Conservation (phyloP, 2,888 invertebrate species). For the Acrocyrtus sp. region DNA sequence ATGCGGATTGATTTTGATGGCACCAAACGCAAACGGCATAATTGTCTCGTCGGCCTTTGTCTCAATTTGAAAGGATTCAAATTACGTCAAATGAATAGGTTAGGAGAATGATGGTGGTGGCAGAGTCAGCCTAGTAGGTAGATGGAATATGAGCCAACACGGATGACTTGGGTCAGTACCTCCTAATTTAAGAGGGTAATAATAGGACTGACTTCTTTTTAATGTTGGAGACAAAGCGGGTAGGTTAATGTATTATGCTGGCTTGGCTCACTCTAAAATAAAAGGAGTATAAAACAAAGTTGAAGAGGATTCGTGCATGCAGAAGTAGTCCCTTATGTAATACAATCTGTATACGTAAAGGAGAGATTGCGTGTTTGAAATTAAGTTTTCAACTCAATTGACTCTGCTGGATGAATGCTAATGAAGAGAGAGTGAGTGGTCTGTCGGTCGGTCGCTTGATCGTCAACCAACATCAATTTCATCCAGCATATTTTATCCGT, state of each 20-base stretch:
- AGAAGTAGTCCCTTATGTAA: too few species aligned
- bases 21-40: too few species aligned
- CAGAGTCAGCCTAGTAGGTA: slow-evolving; percentile 4
- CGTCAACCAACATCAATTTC: slow-evolving; percentile 8
- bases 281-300: too few species aligned
- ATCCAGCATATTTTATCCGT: not conserved
- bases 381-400: slow-evolving; percentile 56
- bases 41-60: too few species aligned
- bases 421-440: slow-evolving; percentile 45
- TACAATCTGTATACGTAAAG: too few species aligned
- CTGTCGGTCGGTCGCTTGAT: slow-evolving; percentile 38
- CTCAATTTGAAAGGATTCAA: too few species aligned
- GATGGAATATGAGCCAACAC: not conserved
- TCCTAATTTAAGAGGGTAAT: slow-evolving; percentile 20
- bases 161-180: not conserved
- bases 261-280: slow-evolving; percentile 9
- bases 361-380: slow-evolving; percentile 54
- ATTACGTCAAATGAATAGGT: too few species aligned
- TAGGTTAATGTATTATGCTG: slow-evolving; percentile 11
- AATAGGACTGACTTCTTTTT: slow-evolving; percentile 21
- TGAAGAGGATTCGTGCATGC: too few species aligned
- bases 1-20: not conserved
- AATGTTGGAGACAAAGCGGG: slow-evolving; percentile 46
- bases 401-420: slow-evolving; percentile 56
- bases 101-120: too few species aligned